Conservation (phyloP, 37 sponge, comb jelly and placozoan species). For the Halisarca cf. caerulea region DNA sequence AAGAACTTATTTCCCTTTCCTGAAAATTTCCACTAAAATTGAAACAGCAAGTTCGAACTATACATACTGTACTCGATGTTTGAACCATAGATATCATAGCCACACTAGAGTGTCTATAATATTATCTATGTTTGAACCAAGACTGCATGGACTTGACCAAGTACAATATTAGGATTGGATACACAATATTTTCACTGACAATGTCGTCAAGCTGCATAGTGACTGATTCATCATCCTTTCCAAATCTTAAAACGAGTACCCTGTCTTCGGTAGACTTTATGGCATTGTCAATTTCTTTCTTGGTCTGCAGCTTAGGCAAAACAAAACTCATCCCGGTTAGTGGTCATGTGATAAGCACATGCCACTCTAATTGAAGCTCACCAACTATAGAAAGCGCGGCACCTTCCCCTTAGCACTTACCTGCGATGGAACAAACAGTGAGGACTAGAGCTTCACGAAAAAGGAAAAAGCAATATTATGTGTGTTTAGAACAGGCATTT, state of each 20-base stretch:
- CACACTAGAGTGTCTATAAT: too few relatives aligned
- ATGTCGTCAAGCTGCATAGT: constrained; percentile 87
- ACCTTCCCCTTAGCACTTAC: too few relatives aligned
- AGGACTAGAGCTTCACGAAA: not conserved
- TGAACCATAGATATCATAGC: too few relatives aligned
- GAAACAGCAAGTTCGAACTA: too few relatives aligned
- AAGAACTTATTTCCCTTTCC: too few relatives aligned
- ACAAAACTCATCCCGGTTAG: constrained; percentile 1
- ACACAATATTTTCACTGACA: constrained; percentile 48
- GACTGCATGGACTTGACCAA: not conserved
- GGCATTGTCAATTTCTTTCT: constrained; percentile 78
- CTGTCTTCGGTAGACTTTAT: constrained; percentile 84
- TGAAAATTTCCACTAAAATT: too few relatives aligned
- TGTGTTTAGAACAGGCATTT: not conserved
- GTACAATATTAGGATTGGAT: not conserved
- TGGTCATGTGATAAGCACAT: not conserved
- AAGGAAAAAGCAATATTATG: not conserved
- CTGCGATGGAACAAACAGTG: too few relatives aligned
- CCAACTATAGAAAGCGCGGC: too few relatives aligned
- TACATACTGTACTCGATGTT: too few relatives aligned
- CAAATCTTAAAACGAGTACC: constrained; percentile 86
- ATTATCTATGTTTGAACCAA: not conserved
- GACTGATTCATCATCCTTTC: constrained; percentile 70
- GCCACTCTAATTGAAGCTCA: too few relatives aligned
- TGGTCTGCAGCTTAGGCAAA: constrained; percentile 30